phyloP scores from a whole-genome alignment of 2,797 vertebrate species.

The Fringilla coelebs region DNA sequence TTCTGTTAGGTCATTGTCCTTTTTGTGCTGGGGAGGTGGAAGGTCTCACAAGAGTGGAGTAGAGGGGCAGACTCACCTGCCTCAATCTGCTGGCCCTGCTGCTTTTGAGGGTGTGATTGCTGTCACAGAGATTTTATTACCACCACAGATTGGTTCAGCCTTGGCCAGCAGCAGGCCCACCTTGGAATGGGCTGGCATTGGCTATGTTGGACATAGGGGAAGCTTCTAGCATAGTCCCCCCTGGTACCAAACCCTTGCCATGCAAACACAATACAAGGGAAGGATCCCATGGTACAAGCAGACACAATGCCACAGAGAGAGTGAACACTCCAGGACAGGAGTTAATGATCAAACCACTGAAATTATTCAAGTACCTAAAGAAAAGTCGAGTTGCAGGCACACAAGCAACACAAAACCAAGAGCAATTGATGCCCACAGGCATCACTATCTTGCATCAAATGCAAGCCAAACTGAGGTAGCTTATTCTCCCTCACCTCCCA shows the following conservation, averaged over 20 bases:
- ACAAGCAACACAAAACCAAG: not conserved
- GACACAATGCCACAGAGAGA: not conserved
- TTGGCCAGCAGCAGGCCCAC: not conserved
- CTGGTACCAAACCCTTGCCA: not conserved
- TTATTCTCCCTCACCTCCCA: not conserved
- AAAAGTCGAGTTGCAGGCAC: not conserved
- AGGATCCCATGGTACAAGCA: not conserved
- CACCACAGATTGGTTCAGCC: not conserved
- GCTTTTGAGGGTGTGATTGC: not conserved
- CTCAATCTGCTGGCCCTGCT: not conserved
- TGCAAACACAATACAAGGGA: not conserved
- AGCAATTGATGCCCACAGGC: not conserved
- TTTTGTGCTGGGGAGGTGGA: not conserved
- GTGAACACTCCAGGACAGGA: not conserved
- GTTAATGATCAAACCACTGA: not conserved
- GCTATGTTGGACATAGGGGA: not conserved
- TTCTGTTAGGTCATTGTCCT: not conserved
- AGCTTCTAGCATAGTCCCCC: not conserved
- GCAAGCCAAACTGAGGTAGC: not conserved
- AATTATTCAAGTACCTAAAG: not conserved
- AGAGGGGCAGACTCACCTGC: not conserved
- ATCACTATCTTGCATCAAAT: not conserved
- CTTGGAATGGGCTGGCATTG: not conserved
- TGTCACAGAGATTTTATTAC: not conserved
- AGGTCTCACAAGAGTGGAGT: not conserved